Base-by-base conservation (phyloP, 2,113 vertebrate species). In the Campylomormyrus tamandua region DNA sequence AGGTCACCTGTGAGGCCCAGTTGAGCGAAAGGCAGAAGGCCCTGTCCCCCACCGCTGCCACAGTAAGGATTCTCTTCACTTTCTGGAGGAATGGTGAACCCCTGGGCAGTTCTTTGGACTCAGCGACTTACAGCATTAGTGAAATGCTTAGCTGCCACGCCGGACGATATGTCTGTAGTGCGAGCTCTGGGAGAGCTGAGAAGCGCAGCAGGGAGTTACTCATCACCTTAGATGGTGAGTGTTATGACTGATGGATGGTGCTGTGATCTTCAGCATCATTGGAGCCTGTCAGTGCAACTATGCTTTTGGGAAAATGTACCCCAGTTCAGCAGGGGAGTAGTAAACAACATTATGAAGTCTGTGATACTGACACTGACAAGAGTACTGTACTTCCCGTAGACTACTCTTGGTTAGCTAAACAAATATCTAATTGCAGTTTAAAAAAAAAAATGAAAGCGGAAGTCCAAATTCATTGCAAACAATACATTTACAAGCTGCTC, bases 191-290 rank as follows among this genome's bases (percentile, higher is more conserved):
- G 7, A 83, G 21, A 15, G 24, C 70, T 0, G 53, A 62, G 24
- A 62, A 48, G 87, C 74, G 50, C 48, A 90, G 90, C 27, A 70
- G 45, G 58, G 90, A 80, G n/a, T 5, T 83, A 3, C 2, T 58
- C 50, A 53, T 90, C 52, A 62, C 66, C 50, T 45, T 88, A 83
- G 87, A 88, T 42, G 42, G 90, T 90, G 74, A 90, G 90, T 89
- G 58, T 88, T 87, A 53, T 87, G 21, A n/a, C 49, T 49, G 35
- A 49, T n/a, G 19, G 10, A 6, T 4, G 24, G 24, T 85, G 46
- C 2, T n/a, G 62, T 27, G 62, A 70, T 70, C 27, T 31, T 31
- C n/a, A 70, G 27, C 62, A 3, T 66, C 62, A 27, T 31, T 31
- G 27, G 10, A 70, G 27, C 21, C 62, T 13, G 3, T 27, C 10